Base-by-base conservation (phyloP, 2,888 invertebrate species). In the Apodemia duryi region DNA sequence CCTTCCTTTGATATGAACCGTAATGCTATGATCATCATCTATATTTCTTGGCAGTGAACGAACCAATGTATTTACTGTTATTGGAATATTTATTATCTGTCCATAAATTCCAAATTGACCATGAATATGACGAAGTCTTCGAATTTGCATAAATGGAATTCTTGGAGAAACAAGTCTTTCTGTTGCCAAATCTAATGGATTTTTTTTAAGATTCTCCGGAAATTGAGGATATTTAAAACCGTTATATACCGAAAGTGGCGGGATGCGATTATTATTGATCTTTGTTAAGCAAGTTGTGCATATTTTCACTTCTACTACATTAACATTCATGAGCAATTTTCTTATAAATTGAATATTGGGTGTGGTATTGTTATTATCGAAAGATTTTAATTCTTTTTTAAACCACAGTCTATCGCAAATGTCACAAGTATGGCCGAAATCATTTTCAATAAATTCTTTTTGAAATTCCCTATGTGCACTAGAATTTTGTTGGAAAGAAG, bases 11-110 rank as follows among this genome's bases (percentile, higher is more conserved):
- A 43, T 43, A 43, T 43, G 41, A 61, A 38, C 28, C 3, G 41
- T 61, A n/a, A 61, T 69, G 52, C 66, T 65, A 67, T 73, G 66
- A 67, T 79, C 77, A 57, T 78, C 77, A 63, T 77, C 72, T 28
- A 43, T 10, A 21, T 72, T 43, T 64, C 77, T 54, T 61, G 73
- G 73, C 46, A 70, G 69, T 38, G 21, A 32, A 57, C 65, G 43
- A 38, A 74, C 57, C 68, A 69, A 68, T 54, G 65, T 64, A 61
- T 69, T 60, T 49, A 65, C 65, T 29, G 65, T 63, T 7, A 67
- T 43, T 13, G 70, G 70, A n/a, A 71, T 62, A 67, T 70, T 70
- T 43, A 70, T 70, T 11, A 67, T 63, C 51, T 71, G 71, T 10
- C 68, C 70, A 32, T 63, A 64, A n/a, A 70, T 69, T 28, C 63